These are phyloP conservation scores for Cotesia chilonis DNA, from an alignment of 1,140 invertebrate genomes.

Conservation along the genomic window DNA sequence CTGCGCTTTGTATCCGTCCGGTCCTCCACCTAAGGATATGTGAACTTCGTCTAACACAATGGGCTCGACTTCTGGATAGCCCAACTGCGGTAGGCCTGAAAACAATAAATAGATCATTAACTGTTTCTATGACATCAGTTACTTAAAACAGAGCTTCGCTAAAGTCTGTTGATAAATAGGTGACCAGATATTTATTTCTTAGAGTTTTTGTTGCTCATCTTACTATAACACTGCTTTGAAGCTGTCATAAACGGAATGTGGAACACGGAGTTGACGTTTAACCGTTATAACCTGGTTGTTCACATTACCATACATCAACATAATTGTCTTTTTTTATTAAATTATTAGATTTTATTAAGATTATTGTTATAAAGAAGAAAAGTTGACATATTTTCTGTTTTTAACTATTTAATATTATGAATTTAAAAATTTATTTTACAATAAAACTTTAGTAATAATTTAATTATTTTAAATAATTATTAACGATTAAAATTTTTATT, in stretches of 20 bases:
- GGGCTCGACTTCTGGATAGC: slow-evolving; percentile 72
- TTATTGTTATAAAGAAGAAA: too few relatives aligned
- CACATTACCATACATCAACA: neutral
- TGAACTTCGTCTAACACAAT: slow-evolving; percentile 81
- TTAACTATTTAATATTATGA: too few relatives aligned
- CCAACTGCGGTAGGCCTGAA: slow-evolving; percentile 58
- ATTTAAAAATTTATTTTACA: too few relatives aligned
- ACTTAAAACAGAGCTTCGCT: neutral
- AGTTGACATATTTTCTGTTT: too few relatives aligned
- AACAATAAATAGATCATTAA: slow-evolving; percentile 1
- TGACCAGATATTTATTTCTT: neutral
- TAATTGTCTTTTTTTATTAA: neutral
- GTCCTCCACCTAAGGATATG: slow-evolving; percentile 78
- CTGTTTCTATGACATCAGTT: neutral
- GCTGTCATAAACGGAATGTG: slow-evolving; percentile 52
- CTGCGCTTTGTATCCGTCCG: slow-evolving; percentile 79
- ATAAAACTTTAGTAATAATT: too few relatives aligned
- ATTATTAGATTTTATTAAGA: too few relatives aligned
- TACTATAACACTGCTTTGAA: slow-evolving; percentile 34
- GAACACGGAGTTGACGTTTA: slow-evolving; percentile 60
- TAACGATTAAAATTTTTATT: too few relatives aligned
- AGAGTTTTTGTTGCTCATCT: neutral
- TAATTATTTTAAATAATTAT: too few relatives aligned
- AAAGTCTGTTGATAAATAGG: too few relatives aligned
- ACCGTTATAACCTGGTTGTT: slow-evolving; percentile 62